Evolutionary conservation across 2,113 vertebrate genomes (phyloP), one percentile per base, ranked within the genome.

Genomic region (Patagioenas fasciata): DNA sequence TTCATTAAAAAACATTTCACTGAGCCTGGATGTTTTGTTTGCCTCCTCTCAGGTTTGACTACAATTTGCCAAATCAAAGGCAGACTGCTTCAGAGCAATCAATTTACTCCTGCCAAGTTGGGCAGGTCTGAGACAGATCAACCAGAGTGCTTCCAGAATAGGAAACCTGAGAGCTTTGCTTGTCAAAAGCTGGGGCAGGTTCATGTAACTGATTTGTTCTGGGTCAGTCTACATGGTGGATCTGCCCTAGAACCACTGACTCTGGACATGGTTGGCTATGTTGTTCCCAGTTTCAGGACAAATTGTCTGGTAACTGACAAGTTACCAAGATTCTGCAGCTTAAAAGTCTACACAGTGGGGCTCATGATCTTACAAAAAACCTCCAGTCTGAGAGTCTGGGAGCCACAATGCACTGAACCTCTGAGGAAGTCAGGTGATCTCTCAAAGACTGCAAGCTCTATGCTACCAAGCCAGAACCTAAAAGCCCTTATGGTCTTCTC

Each of bases 21-120:
- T 50, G 67, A 54, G 28, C n/a, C n/a, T 78, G 26, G 83, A 73
- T 75, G 19, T 56, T 96, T 94, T 95, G 48, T 85, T 85, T 95
- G 88, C 88, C 60, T 95, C 67, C 62, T 94, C 28, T 90, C 56
- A 94, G 67, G 88, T 93, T 86, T 88, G 60, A 88, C 50, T 83
- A 48, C 6, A 16, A 86, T 95, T 95, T 88, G n/a, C 75, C 64
- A 92, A 93, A 92, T 83, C 47, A 83, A 94, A 94, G 69, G 42
- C 56, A 95, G 67, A 31, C 40, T 83, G 67, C 66, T 94, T 91
- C 75, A 85, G 47, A 92, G 36, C 67, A 92, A 58, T 85, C 71
- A 77, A 32, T 88, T 90, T 80, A 80, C 51, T 73, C 16, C 36
- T 88, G 75, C 67, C 67, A 88, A 53, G 4, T 50, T 66, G 85